phyloP scores from a whole-genome alignment of 1,140 invertebrate genomes.

The Listronotus bonariensis region DNA sequence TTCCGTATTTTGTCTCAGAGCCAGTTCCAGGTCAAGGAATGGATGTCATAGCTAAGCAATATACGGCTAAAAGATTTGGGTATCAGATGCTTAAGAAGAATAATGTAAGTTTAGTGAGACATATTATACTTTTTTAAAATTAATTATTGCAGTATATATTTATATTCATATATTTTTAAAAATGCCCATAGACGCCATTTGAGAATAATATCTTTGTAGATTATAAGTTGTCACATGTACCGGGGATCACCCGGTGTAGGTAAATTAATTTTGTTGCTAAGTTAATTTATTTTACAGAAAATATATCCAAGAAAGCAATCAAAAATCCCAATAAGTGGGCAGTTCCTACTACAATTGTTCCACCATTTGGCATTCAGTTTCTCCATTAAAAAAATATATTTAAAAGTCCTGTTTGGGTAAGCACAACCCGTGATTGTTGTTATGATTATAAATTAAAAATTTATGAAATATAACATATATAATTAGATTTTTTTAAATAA shows the following conservation, averaged over 20 bases:
- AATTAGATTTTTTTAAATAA: too few species aligned
- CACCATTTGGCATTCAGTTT: slow-evolving; percentile 51
- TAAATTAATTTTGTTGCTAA: too few species aligned
- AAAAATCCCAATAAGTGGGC: slow-evolving; percentile 20
- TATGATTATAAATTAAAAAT: too few species aligned
- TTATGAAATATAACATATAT: too few species aligned
- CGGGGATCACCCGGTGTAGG: too few species aligned
- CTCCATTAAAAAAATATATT: slow-evolving; percentile 40
- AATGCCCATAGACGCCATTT: too few species aligned
- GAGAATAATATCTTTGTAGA: too few species aligned
- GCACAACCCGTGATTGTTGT: too few species aligned
- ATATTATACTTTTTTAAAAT: too few species aligned
- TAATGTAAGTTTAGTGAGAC: slow-evolving; percentile 2
- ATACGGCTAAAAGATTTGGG: neutral
- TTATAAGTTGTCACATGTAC: too few species aligned
- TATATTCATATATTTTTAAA: neutral
- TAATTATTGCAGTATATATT: neutral
- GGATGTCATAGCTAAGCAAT: slow-evolving; percentile 35
- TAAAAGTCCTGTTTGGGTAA: too few species aligned
- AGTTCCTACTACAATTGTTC: slow-evolving; percentile 30
- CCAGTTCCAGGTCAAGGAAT: slow-evolving; percentile 41
- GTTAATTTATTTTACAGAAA: neutral
- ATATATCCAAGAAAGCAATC: neutral
- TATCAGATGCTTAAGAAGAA: neutral
- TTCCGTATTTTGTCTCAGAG: slow-evolving; percentile 47